Base-by-base conservation (phyloP, 2,113 vertebrate genomes). In the Crypturellus undulatus region DNA sequence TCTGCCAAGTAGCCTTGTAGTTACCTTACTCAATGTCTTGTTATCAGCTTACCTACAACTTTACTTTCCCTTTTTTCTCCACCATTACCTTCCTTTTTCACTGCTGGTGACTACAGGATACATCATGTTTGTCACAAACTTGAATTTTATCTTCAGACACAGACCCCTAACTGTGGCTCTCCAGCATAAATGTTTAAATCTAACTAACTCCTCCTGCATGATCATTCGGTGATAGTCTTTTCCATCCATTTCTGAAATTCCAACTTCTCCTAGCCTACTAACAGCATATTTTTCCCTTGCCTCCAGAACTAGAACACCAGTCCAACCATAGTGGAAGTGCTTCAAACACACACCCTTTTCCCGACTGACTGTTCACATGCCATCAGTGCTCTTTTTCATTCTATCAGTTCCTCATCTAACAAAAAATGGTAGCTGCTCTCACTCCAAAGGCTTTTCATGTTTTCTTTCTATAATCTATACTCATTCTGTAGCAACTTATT, bases 161-260 rank as follows among this genome's bases (percentile, higher is more conserved):
- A 9, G 0, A 47, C 9, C 6, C 3, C 4, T 54, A 25, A 6
- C 34, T n/a, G 42, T 43, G 16, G 38, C 0, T 0, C 67, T 52
- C 45, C 25, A 16, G 17, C 14, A 84, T 30, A 47, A 76, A 83
- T 4, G 6, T 7, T 3, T 38, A n/a, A 2, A 81, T n/a, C 9
- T n/a, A 32, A n/a, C 4, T 38, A 56, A 1, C 1, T 73, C 16
- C 40, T 68, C 68, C 34, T 8, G 3, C 34, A 18, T 18, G 16
- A 32, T 58, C 30, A 32, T 58, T 58, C 30, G 7, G 54, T 10
- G 28, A 32, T 30, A 10, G 17, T 17, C 54, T 58, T 58, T 30
- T 54, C 52, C 30, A 30, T 18, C 16, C 18, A 9, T 58, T 15
- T 64, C 5, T 18, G 34, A 79, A 56, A 21, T 9, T 75, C 17